Evolutionary conservation across 64 coral and sea anemone genomes (phyloP).

Genomic region (Montipora efflorescens): DNA sequence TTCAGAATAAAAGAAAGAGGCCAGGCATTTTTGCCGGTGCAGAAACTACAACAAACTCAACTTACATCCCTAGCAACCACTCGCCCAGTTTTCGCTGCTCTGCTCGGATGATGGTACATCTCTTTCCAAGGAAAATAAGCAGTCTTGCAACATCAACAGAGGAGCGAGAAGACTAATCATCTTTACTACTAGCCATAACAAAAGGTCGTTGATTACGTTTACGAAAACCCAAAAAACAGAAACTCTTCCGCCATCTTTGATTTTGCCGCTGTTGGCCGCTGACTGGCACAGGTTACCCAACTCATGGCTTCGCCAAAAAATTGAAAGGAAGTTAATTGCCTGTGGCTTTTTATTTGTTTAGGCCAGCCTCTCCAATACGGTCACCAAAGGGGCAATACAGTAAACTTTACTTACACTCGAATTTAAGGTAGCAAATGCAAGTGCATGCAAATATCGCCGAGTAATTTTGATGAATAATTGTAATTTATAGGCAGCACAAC

Average conservation of each 20-base stretch:
- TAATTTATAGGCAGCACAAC: too few relatives aligned
- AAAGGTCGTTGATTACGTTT: not conserved
- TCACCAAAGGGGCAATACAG: too few relatives aligned
- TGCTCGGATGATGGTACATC: slow-evolving; percentile 96
- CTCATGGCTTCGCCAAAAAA: too few relatives aligned
- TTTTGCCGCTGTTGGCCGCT: not conserved
- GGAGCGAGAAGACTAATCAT: not conserved
- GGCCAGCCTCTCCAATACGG: too few relatives aligned
- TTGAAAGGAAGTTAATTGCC: too few relatives aligned
- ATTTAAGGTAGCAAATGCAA: too few relatives aligned
- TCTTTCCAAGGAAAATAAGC: not conserved
- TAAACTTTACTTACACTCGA: too few relatives aligned
- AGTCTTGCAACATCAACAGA: not conserved
- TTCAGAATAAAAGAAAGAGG: not conserved
- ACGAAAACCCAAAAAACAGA: not conserved
- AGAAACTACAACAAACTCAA: not conserved
- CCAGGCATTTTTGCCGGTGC: too few relatives aligned
- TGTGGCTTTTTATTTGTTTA: too few relatives aligned
- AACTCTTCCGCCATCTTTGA: slow-evolving; percentile 9
- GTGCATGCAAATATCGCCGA: too few relatives aligned
- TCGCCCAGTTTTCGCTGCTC: slow-evolving; percentile 89
- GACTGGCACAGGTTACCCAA: too few relatives aligned
- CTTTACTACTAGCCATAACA: not conserved
- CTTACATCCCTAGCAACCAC: slow-evolving; percentile 93
- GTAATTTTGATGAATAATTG: too few relatives aligned